These are phyloP conservation scores for Odontocolon sp. DNA, from an alignment of 2,888 invertebrate genomes.

Conservation along the genomic window DNA sequence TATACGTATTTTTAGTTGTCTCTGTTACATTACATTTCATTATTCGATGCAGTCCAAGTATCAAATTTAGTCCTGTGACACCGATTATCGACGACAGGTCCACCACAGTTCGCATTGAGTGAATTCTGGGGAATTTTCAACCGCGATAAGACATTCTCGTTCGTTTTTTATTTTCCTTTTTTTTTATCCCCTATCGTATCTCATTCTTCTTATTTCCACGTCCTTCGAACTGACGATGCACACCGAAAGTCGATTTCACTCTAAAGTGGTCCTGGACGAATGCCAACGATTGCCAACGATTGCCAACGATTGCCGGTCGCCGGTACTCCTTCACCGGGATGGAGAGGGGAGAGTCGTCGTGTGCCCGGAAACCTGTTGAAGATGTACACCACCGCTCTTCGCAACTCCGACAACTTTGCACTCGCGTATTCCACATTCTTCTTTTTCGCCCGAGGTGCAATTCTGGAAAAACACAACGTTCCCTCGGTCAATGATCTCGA, in stretches of 20 bases:
- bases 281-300: slow-evolving; percentile 53
- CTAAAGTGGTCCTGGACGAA: slow-evolving; percentile 50
- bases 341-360: slow-evolving; percentile 34
- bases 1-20: neutral
- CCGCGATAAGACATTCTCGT: slow-evolving; percentile 15
- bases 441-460: neutral
- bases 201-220: slow-evolving; percentile 33
- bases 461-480: too few relatives aligned
- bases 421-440: slow-evolving; percentile 2
- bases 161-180: neutral
- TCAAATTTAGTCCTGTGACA: neutral
- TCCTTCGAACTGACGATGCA: slow-evolving; percentile 41
- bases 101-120: neutral
- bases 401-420: slow-evolving; percentile 12
- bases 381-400: slow-evolving; percentile 38
- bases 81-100: too few relatives aligned
- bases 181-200: slow-evolving; percentile 8
- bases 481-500: neutral
- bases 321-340: too few relatives aligned
- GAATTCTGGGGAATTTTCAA: neutral
- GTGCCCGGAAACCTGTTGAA: slow-evolving; percentile 56
- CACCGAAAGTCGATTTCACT: slow-evolving; percentile 51
- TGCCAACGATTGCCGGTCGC: too few relatives aligned
- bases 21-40: neutral
- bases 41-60: neutral